Conservation (phyloP, 2,888 invertebrate species). For the Odontocolon sp. region DNA sequence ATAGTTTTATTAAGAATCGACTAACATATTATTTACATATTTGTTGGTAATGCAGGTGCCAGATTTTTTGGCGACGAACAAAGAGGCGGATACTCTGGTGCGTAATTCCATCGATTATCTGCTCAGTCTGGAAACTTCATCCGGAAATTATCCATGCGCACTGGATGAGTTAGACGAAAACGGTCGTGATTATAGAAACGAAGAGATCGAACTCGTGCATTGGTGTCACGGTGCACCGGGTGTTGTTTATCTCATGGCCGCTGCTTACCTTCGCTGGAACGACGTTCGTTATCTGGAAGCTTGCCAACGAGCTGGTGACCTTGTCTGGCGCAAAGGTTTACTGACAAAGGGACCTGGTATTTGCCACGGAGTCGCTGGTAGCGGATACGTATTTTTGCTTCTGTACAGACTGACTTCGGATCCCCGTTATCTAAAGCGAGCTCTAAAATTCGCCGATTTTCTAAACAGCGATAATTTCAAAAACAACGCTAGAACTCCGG, state of each 20-base stretch:
- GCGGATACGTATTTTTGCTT: conserved; percentile 90
- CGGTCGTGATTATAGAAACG: conserved; percentile 74
- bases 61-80: conserved; percentile 83
- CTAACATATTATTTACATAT: background rate
- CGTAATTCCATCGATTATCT: conserved; percentile 86
- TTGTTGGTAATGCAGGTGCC: conserved; percentile 66
- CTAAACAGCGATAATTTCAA: conserved; percentile 86
- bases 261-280: conserved; percentile 88
- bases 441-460: conserved; percentile 89
- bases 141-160: conserved; percentile 90
- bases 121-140: conserved; percentile 85
- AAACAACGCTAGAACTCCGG: conserved; percentile 87
- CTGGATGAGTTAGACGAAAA: conserved; percentile 85
- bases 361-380: conserved; percentile 94
- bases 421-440: conserved; percentile 87
- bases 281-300: conserved; percentile 88
- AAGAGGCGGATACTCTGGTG: conserved; percentile 83
- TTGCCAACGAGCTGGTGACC: conserved; percentile 86
- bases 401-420: conserved; percentile 89
- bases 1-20: background rate
- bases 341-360: conserved; percentile 94
- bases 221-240: conserved; percentile 97
- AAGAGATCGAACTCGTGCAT: conserved; percentile 88
- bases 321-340: conserved; percentile 92
- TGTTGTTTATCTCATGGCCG: conserved; percentile 90